Evolutionary conservation across 2,113 vertebrate genomes (phyloP), one percentile per base, ranked within the genome.

Genomic region (Seriola rivoliana): DNA sequence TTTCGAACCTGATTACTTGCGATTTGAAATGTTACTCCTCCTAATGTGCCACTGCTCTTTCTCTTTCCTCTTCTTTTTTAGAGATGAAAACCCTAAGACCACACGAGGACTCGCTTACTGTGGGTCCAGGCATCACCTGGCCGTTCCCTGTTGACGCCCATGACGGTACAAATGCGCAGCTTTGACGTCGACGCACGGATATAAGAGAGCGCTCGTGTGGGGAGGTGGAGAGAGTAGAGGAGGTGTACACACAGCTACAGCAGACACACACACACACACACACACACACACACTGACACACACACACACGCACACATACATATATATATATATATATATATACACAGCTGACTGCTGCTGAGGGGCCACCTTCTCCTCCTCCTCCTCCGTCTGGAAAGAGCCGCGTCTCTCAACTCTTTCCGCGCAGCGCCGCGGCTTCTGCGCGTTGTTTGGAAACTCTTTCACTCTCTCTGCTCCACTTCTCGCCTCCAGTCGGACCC

Each of bases 161-260:
- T 42, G 55, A 14, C 36, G 2, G 29, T 8, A 19, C 46, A 8
- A 12, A 63, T 23, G 82, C 81, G 78, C 54, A 42, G 10, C 12
- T 55, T 48, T 85, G 78, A 87, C 64, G 85, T 86, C 64, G 74
- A 71, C 76, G 78, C 75, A 9, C 69, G 54, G 50, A 3, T 71
- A 55, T 62, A 76, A 71, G 23, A 67, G 60, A 7, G 75, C 29
- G 52, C 48, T 0, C 46, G 17, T 46, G 70, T 46, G 34, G 48
- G 5, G 81, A 65, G 84, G 69, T 34, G 82, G 63, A 16, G 71
- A 38, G 78, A 50, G 16, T 73, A 62, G 66, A 82, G 76, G 71
- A 75, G 29, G 58, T n/a, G 58, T 11, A 3, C 66, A n/a, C 69
- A 29, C 59, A 14, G 52, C 23, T 1, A 32, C 23, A 78, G 52